These are phyloP conservation scores for Xestia sexstrigata DNA, from an alignment of 2,888 invertebrate species.

Conservation along the genomic window DNA sequence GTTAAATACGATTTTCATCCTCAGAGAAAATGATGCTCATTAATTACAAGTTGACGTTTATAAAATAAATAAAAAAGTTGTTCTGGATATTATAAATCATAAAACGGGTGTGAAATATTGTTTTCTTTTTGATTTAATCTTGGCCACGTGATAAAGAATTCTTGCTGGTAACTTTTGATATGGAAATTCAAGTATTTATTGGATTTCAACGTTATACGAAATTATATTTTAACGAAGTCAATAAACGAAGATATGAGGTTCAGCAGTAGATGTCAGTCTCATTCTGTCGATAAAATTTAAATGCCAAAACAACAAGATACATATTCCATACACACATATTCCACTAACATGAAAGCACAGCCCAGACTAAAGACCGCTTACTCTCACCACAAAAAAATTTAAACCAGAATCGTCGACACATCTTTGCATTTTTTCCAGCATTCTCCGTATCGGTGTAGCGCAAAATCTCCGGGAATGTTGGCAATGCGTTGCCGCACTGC, in stretches of 20 bases:
- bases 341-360: not conserved
- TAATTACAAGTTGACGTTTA: constrained; percentile 1
- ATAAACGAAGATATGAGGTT: not conserved
- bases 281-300: not conserved
- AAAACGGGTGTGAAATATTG: not conserved
- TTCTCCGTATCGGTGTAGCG: constrained; percentile 59
- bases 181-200: not conserved
- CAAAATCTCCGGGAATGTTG: constrained; percentile 66
- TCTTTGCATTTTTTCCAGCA: constrained; percentile 58
- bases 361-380: not conserved
- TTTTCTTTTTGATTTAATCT: not conserved
- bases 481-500: constrained; percentile 77
- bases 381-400: constrained; percentile 30
- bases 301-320: not conserved
- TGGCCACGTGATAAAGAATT: not conserved
- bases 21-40: not conserved
- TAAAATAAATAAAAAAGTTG: not conserved
- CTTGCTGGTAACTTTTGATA: not conserved
- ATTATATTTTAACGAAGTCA: not conserved
- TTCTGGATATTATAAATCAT: no score
- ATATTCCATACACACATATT: no score
- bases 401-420: constrained; percentile 48
- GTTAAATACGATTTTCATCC: constrained; percentile 27
- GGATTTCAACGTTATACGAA: not conserved
- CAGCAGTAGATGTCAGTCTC: not conserved